These are phyloP conservation scores for Coccyzus lansbergi DNA, from an alignment of 2,797 vertebrate genomes.

Conservation along the genomic window DNA sequence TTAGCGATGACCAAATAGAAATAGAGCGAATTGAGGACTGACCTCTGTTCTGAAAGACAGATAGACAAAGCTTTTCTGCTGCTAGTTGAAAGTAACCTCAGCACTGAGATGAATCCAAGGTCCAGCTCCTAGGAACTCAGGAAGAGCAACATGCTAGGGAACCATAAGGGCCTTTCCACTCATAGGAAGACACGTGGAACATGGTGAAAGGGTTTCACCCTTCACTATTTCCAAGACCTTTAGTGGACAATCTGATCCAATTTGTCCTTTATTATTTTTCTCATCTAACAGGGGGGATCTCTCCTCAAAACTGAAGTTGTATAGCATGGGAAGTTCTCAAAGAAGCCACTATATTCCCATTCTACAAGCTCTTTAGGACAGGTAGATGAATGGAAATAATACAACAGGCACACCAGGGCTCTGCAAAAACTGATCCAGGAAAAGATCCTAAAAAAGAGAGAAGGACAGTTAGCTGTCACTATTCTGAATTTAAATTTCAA, in stretches of 20 bases:
- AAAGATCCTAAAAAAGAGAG: not conserved
- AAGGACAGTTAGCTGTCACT: not conserved
- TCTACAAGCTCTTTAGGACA: not conserved
- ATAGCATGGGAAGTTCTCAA: not conserved
- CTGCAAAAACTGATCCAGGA: not conserved
- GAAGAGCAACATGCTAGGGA: not conserved
- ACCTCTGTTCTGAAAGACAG: not conserved
- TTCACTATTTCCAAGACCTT: not conserved
- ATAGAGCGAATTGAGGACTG: not conserved
- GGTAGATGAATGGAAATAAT: not conserved
- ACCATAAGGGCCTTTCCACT: not conserved
- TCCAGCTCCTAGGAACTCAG: not conserved
- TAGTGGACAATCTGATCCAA: not conserved
- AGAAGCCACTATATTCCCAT: not conserved
- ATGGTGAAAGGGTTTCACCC: not conserved
- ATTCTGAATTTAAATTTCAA: not conserved
- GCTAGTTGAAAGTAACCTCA: not conserved
- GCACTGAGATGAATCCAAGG: not conserved
- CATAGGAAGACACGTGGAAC: not conserved
- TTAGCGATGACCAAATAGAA: not conserved
- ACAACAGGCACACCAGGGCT: not conserved
- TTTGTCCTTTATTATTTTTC: not conserved
- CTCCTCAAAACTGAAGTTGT: not conserved
- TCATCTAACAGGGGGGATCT: not conserved
- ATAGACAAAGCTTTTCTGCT: not conserved